Base-by-base conservation (phyloP, 2,113 vertebrate species). In the Haemorhous mexicanus region DNA sequence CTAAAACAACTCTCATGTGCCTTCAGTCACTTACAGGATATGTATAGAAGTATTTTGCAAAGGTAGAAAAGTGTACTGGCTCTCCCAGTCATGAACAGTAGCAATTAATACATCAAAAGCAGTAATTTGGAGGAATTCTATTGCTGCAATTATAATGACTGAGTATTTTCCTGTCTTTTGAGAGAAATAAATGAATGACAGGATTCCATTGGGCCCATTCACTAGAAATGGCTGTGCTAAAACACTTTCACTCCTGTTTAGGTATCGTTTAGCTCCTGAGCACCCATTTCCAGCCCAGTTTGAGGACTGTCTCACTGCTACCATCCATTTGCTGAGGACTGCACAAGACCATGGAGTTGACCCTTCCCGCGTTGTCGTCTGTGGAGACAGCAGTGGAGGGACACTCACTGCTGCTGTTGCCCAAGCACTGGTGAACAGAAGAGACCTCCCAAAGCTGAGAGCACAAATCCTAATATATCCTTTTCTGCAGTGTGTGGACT, bases 381-480 rank as follows among this genome's bases (percentile, higher is more conserved):
- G 98, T 19, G 98, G 98, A 37, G 98, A 99, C 62, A 98, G 98
- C 15, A 79, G 96, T 5, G 98, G 98, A 68, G 98, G 97, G 3
- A 97, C 98, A 32, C 35, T 97, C 73, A 90, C 93, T 39, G 97
- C 97, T 23, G 96, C 95, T 7, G 87, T 98, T 49, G 97, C 97
- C 91, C 98, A 99, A 87, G 90, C 87, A 39, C 95, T 99, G 79
- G 95, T 75, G n/a, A 89, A 75, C 33, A 97, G 91, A 89, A 84
- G 79, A 81, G 97, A 98, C 16, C 94, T 99, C 96, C 97, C 97
- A 13, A 93, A 90, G 84, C 96, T 98, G 66, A 96, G 97, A 50
- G 98, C 98, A 76, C 98, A 99, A 93, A 87, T 98, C 69, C 93
- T 99, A 41, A 95, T 99, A 95, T 98, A 98, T 56, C 98, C 98